Base-by-base conservation (phyloP, 2,113 vertebrate species). In the Columba livia region DNA sequence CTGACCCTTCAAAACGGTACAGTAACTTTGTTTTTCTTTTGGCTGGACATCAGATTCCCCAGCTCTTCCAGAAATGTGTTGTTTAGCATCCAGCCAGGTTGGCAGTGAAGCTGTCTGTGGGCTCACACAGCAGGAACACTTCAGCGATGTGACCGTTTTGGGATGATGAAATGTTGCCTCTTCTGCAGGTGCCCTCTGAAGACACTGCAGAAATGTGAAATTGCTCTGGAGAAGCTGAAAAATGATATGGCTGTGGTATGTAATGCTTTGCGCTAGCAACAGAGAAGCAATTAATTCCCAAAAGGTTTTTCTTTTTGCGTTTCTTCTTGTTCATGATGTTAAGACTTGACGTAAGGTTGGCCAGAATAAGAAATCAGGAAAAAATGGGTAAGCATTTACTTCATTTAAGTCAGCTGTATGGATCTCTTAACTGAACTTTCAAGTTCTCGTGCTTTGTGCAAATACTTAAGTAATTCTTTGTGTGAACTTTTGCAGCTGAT, bases 211-310 rank as follows among this genome's bases (percentile, higher is more conserved):
- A 99, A 99, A 88, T 99, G 99, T 34, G 99, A 99, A 96, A 99
- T 99, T 20, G 99, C 99, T 29, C 88, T 99, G 93, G 99, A 99
- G 97, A 99, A 99, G 89, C 98, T 99, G 89, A 99, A 99, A 96
- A 99, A 99, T 16, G 99, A 99, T 96, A 99, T 99, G 99, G 99
- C 99, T 2, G 99, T 99, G 98, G 99, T 99, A 97, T 61, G 98
- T 91, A 47, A 23, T 28, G 42, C 69, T 89, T 83, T 75, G 57
- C 12, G 3, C 42, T 69, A 58, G 34, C 44, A 62, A 60, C 65
- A 66, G 48, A 92, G 31, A 70, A 72, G 31, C 50, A 66, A 2
- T 86, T 79, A 5, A n/a, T 85, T 77, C 50, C 50, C 62, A 71
- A 34, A 90, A 51, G 12, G 15, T 50, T 10, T 44, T 50, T 83